These are phyloP conservation scores for Rhynchotus rufescens DNA, from an alignment of 2,797 vertebrate genomes.

Conservation along the genomic window DNA sequence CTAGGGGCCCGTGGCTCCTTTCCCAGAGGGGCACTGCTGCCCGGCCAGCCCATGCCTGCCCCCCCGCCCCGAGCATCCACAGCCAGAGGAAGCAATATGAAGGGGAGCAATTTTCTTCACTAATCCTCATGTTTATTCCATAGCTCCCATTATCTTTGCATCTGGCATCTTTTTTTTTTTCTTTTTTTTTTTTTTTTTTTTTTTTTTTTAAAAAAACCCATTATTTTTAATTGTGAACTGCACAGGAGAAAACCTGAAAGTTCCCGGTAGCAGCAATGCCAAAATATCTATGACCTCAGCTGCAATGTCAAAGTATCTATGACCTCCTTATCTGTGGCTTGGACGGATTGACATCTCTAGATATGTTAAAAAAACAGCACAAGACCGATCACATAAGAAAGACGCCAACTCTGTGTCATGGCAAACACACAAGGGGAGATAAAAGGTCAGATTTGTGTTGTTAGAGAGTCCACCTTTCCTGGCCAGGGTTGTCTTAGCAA, in stretches of 20 bases:
- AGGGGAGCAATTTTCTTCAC: neutral
- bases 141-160: neutral
- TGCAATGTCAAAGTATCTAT: neutral
- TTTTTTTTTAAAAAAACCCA: too few species aligned
- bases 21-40: neutral
- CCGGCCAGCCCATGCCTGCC: neutral
- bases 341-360: too few species aligned
- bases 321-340: neutral
- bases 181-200: too few species aligned
- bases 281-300: neutral
- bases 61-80: neutral
- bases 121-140: neutral
- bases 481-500: neutral
- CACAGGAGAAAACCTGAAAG: rapidly evolving
- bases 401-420: rapidly evolving
- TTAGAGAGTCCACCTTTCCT: neutral
- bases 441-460: neutral
- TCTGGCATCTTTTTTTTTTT: neutral
- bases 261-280: neutral
- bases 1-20: neutral
- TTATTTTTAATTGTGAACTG: neutral
- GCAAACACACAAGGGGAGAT: neutral
- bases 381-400: too few species aligned
- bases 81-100: too few species aligned
- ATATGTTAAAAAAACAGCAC: too few species aligned